A percentile compares a stretch with the other conserved stretches of the same genome.
These are phyloP conservation scores for Oceanodroma leucorhoa DNA, from an alignment of 2,797 vertebrate genomes.

Conservation along the genomic window DNA sequence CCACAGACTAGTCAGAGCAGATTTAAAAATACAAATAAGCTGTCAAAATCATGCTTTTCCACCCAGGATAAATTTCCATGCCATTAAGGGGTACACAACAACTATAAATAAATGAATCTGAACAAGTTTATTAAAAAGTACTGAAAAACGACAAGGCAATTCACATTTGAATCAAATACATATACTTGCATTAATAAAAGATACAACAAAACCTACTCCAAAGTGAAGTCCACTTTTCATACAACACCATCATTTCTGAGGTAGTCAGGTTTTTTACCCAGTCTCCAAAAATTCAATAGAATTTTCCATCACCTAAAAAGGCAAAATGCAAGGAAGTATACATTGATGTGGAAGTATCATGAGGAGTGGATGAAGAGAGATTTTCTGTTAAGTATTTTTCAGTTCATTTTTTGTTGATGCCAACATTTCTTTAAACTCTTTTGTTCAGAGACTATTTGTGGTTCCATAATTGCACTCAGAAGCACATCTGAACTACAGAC, in stretches of 20 bases:
- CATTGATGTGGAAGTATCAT: neutral
- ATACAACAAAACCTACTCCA: neutral
- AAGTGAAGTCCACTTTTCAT: neutral
- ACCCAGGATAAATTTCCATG: neutral
- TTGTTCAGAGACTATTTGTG: neutral
- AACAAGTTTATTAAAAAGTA: neutral
- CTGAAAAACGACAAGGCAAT: neutral
- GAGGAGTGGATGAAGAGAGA: neutral
- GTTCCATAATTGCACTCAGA: neutral
- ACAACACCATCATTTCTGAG: neutral
- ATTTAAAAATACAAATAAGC: neutral
- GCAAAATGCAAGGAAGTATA: neutral
- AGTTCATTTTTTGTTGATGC: neutral
- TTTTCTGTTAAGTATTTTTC: neutral
- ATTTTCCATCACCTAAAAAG: neutral
- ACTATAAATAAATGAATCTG: neutral
- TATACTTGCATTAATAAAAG: neutral
- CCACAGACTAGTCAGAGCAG: neutral
- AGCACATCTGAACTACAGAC: neutral
- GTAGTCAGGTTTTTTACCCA: neutral
- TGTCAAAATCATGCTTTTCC: neutral
- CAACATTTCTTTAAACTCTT: neutral
- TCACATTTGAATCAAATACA: neutral
- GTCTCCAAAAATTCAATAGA: neutral
- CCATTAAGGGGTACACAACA: neutral